phyloP scores from a whole-genome alignment of 1,140 invertebrate genomes.

The Drepana arcuata region DNA sequence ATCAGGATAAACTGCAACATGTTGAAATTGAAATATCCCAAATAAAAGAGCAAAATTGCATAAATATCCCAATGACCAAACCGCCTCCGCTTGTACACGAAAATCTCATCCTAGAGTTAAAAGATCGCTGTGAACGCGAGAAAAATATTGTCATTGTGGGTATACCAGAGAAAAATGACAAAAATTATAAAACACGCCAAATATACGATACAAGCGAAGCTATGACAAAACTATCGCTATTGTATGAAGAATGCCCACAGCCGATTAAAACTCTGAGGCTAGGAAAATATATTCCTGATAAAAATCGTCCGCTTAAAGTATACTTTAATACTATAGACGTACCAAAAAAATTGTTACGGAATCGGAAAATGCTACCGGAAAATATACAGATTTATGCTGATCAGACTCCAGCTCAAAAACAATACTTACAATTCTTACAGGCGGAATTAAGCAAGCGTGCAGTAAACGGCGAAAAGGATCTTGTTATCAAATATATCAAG shows the following conservation, averaged over 20 bases:
- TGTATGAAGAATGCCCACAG: not conserved
- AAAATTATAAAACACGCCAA: not conserved
- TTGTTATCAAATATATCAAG: slow-evolving; percentile 11
- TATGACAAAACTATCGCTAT: not conserved
- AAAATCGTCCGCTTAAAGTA: slow-evolving; percentile 1
- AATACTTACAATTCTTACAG: slow-evolving; percentile 1
- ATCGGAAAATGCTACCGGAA: slow-evolving; percentile 1
- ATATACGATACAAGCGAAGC: not conserved
- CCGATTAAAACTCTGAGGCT: slow-evolving; percentile 1
- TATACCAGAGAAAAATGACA: not conserved
- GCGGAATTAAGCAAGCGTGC: slow-evolving; percentile 1
- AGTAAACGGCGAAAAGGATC: slow-evolving; percentile 4
- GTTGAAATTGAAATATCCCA: too few species aligned
- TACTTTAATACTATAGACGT: not conserved
- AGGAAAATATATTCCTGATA: not conserved
- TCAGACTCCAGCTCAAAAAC: slow-evolving; percentile 5
- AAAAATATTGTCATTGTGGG: slow-evolving; percentile 6
- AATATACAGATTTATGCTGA: slow-evolving; percentile 4
- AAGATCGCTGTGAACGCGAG: too few species aligned
- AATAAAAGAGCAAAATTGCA: too few species aligned
- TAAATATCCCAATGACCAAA: too few species aligned
- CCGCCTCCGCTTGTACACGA: too few species aligned
- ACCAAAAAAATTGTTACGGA: not conserved
- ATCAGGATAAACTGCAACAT: too few species aligned
- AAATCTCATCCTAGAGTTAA: too few species aligned